Percentiles rank a stretch among this genome's conserved stretches.
Evolutionary conservation across 2,888 invertebrate genomes (phyloP).

Genomic region (Tolmerus cingulatus): DNA sequence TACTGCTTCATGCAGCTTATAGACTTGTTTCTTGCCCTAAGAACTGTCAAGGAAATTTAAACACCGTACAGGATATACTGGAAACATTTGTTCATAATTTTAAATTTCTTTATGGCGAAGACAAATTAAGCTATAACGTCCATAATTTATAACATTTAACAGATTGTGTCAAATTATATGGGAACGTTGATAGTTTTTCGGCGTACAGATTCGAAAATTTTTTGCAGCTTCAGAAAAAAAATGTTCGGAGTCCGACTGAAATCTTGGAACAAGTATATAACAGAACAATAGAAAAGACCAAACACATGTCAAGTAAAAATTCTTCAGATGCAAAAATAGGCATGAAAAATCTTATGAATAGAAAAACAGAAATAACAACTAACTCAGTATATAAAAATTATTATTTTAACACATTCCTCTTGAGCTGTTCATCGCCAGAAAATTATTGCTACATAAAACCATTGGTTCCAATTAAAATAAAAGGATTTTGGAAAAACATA

Average conservation of each 20-base stretch:
- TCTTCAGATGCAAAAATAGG: too few relatives aligned
- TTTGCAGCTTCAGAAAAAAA: slow-evolving; percentile 14
- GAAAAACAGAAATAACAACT: too few relatives aligned
- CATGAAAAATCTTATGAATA: too few relatives aligned
- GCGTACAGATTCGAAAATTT: slow-evolving; percentile 37
- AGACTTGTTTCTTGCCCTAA: background rate
- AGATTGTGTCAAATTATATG: background rate
- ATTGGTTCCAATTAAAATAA: background rate
- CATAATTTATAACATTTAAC: background rate
- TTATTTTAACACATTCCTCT: background rate
- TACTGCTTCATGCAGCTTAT: background rate
- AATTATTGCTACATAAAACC: slow-evolving; percentile 11
- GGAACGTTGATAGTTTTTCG: slow-evolving; percentile 25
- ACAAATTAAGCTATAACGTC: background rate
- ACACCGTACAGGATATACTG: background rate
- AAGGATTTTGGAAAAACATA: background rate
- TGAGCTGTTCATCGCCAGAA: background rate
- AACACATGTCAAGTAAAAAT: background rate
- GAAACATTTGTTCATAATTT: background rate
- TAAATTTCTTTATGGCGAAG: background rate
- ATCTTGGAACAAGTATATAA: slow-evolving; percentile 9
- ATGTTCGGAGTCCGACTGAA: background rate
- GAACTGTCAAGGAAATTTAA: background rate
- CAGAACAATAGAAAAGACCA: background rate
- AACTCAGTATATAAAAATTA: background rate